Conservation (phyloP, 2,888 invertebrate genomes). For the Phasia obesa region DNA sequence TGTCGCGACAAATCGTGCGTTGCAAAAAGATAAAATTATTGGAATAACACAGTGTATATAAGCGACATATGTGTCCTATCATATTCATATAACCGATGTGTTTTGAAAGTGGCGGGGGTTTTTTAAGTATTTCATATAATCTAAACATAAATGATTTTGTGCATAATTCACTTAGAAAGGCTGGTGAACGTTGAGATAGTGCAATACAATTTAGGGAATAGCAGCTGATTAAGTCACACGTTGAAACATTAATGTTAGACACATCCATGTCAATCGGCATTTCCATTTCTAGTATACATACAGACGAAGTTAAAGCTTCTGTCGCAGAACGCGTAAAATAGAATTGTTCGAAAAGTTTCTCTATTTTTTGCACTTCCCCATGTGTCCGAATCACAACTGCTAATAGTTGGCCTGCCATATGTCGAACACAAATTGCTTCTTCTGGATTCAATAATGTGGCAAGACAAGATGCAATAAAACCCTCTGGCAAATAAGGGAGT, state of each 20-base stretch:
- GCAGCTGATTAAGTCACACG: conserved; percentile 76
- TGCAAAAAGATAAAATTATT: conserved; percentile 75
- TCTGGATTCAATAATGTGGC: conserved; percentile 78
- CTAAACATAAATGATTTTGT: conserved; percentile 74
- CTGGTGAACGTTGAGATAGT: conserved; percentile 71
- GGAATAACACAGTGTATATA: conserved; percentile 76
- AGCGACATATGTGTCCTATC: conserved; percentile 77
- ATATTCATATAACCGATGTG: conserved; percentile 72
- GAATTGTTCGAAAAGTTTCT: conserved; percentile 72
- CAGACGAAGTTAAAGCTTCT: conserved; percentile 49
- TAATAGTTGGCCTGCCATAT: conserved; percentile 78
- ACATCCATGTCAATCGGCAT: conserved; percentile 65
- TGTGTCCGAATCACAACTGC: conserved; percentile 74
- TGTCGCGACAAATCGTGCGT: conserved; percentile 78
- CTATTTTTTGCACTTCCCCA: conserved; percentile 48
- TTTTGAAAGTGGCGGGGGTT: conserved; percentile 48
- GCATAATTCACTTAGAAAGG: conserved; percentile 73
- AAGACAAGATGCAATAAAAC: conserved; percentile 80
- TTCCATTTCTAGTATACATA: conserved; percentile 66
- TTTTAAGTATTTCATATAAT: conserved; percentile 77
- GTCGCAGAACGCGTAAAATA: conserved; percentile 71
- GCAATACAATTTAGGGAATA: conserved; percentile 74
- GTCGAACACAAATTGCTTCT: conserved; percentile 79
- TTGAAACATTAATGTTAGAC: conserved; percentile 57
- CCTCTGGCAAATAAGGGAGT: conserved; percentile 79